phyloP scores from a whole-genome alignment of 2,797 vertebrate species.

The Myotis pilosus region DNA sequence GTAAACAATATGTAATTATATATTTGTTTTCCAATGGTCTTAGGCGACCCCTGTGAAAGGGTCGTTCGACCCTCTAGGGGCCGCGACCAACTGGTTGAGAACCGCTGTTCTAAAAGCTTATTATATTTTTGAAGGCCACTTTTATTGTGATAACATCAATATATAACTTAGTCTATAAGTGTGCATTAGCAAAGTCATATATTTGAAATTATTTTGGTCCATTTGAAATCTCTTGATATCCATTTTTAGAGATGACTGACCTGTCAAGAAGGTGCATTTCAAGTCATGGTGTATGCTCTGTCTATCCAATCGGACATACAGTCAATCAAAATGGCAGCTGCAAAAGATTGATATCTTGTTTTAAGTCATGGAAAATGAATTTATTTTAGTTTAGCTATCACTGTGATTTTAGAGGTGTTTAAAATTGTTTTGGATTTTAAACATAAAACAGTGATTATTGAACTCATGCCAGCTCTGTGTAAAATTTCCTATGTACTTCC shows the following conservation, averaged over 20 bases:
- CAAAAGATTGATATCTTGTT: background rate
- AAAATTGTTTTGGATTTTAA: background rate
- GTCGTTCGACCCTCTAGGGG: no score
- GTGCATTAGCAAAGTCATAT: background rate
- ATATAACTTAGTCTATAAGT: background rate
- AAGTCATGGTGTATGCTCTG: background rate
- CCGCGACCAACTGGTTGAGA: no score
- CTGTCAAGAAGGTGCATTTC: background rate
- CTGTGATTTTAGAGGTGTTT: background rate
- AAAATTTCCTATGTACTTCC: background rate
- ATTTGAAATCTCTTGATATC: background rate
- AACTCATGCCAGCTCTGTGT: background rate
- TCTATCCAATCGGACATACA: background rate
- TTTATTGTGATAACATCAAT: background rate
- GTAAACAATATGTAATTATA: no score
- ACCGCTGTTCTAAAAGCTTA: background rate
- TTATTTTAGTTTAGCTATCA: background rate
- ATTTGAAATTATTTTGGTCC: background rate
- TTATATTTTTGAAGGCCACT: background rate
- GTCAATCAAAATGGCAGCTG: background rate
- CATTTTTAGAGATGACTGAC: background rate
- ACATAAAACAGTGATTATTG: background rate
- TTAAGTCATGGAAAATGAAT: slow-evolving; percentile 28
- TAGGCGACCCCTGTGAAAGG: no score
- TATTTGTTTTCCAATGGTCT: no score